Evolutionary conservation across 2,797 vertebrate species (phyloP), one percentile per base, ranked within the genome.

Genomic region (Takifugu rubripes): DNA sequence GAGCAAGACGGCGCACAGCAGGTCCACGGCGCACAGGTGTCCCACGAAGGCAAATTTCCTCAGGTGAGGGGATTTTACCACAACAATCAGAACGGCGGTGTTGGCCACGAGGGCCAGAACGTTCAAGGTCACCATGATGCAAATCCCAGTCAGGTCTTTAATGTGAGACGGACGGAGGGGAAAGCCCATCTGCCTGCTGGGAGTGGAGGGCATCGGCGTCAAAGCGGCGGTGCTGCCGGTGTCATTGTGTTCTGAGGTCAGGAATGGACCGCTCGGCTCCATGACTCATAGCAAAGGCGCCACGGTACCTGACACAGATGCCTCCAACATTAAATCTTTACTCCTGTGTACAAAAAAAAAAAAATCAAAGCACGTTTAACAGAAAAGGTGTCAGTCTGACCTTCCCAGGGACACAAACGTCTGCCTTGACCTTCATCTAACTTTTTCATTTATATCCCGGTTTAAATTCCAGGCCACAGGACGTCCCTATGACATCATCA

Each of bases 21-120:
- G 91, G 81, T 96, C 94, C 7, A 97, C 95, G 0, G 90, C 70
- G 5, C 96, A 97, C 72, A 97, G 92, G 73, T 98, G 95, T 82
- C 91, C 91, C 69, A 97, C 94, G 0, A 96, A 96, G 78, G 92
- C 87, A 50, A 94, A 94, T 59, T 96, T 96, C 67, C 91, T 90
- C 74, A 96, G 90, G 47, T 94, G 92, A 0, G 95, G 92, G 0
- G 93, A 93, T 81, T 93, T 94, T n/a, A 94, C 75, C 42, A 97
- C 89, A 40, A 93, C 92, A 0, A 92, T 79, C 73, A 96, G 84
- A 52, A 97, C 88, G 5, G 90, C 92, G 0, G 88, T 85, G 75
- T 97, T 98, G 67, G 93, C 93, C 55, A 96, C 77, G 50, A 98
- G 84, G 0, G 95, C 91, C 0, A 92, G 79, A n/a, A 90, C 74